phyloP scores from a whole-genome alignment of 2,888 invertebrate species.

The Oeneis ivallda region DNA sequence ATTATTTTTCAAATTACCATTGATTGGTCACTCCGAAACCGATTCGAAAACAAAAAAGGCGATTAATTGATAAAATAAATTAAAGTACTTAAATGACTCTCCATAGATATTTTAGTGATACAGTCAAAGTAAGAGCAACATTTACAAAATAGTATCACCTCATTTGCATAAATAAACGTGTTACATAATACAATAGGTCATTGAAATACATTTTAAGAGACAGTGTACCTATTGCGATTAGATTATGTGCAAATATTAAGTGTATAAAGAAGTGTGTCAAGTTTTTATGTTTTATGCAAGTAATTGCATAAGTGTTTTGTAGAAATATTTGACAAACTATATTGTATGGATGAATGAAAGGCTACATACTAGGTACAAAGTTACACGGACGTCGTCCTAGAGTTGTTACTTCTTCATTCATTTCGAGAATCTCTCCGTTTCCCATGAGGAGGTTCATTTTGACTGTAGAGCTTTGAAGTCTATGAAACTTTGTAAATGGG shows the following conservation, averaged over 20 bases:
- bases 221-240: background rate
- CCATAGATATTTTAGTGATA: too few species aligned
- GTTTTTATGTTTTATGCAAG: background rate
- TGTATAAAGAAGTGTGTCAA: background rate
- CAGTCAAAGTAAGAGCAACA: background rate
- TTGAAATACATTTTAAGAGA: slow-evolving; percentile 4
- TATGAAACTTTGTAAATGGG: too few species aligned
- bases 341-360: background rate
- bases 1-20: too few species aligned
- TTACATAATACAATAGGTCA: slow-evolving; percentile 10
- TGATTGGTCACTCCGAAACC: too few species aligned
- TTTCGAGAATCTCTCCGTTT: too few species aligned
- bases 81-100: too few species aligned
- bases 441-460: too few species aligned
- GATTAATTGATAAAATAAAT: too few species aligned
- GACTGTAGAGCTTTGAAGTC: too few species aligned
- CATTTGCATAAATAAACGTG: slow-evolving; percentile 4
- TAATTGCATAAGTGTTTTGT: background rate
- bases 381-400: too few species aligned
- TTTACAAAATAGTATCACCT: background rate
- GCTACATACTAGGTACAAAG: background rate
- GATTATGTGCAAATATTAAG: background rate
- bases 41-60: too few species aligned
- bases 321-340: background rate
- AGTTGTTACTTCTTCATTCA: too few species aligned